phyloP scores from a whole-genome alignment of 2,797 vertebrate species.

The Phoeniculus purpureus region DNA sequence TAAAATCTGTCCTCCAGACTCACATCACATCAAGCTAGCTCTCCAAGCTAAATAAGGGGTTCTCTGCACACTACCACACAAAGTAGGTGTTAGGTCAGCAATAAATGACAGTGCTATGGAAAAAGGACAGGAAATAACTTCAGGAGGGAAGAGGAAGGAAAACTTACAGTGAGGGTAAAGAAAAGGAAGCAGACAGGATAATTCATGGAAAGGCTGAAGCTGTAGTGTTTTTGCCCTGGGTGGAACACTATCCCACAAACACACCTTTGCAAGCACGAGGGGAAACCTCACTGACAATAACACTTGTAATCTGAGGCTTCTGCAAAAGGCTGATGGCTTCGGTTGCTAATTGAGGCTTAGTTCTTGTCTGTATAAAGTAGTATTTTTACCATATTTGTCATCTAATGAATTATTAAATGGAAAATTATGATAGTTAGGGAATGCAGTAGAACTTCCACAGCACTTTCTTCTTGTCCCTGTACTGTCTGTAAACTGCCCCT shows the following conservation, averaged over 20 bases:
- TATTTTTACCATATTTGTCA: background rate
- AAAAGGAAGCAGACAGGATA: conserved; percentile 37
- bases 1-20: conserved; percentile 22
- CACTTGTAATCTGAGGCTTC: background rate
- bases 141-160: conserved; percentile 9
- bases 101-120: background rate
- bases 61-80: conserved; percentile 1
- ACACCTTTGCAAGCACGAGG: background rate
- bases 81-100: background rate
- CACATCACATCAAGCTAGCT: background rate
- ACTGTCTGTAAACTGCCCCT: background rate
- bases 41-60: conserved; percentile 31
- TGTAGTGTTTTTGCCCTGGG: background rate
- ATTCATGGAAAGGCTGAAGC: conserved; percentile 26
- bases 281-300: background rate
- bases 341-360: background rate
- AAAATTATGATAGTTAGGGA: background rate
- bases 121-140: conserved; percentile 38
- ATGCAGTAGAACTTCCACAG: background rate
- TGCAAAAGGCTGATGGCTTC: background rate
- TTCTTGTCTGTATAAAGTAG: background rate
- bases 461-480: background rate
- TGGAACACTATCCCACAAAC: background rate
- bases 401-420: background rate
- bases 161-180: background rate